These are phyloP conservation scores for Portunus trituberculatus DNA, from an alignment of 1,140 invertebrate species.

Conservation along the genomic window DNA sequence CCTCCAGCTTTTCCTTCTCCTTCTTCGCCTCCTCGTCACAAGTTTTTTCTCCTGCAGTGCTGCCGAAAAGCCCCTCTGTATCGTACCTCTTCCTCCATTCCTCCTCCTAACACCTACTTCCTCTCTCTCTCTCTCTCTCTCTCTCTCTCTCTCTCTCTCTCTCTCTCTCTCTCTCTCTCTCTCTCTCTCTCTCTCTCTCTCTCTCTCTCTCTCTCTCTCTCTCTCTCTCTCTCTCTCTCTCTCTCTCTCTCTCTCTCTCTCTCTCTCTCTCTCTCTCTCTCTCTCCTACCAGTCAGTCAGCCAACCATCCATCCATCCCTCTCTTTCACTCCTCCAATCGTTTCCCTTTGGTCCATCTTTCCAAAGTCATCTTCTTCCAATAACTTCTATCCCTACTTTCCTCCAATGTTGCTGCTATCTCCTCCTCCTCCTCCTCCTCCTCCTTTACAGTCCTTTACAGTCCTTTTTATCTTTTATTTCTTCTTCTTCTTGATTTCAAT, in stretches of 20 bases:
- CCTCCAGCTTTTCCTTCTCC: neutral
- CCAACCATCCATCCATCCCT: neutral
- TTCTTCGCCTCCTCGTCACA: neutral
- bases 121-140: neutral
- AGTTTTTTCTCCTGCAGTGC: neutral
- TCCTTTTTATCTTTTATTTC: neutral
- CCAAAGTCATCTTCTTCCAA: neutral
- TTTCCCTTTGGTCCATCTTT: neutral
- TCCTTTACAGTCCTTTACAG: too few relatives aligned
- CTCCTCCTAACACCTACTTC: neutral
- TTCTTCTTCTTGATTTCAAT: neutral
- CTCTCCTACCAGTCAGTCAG: neutral
- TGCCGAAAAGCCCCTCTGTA: neutral
- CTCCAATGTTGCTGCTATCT: neutral
- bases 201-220: neutral
- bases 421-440: too few relatives aligned
- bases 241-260: neutral
- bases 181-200: neutral
- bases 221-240: slow-evolving; percentile 16
- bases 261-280: neutral
- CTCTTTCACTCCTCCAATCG: neutral
- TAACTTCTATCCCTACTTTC: neutral
- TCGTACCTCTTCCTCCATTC: neutral
- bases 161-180: neutral
- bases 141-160: slow-evolving; percentile 6